phyloP scores from a whole-genome alignment of 2,113 vertebrate species.

The Cyrtonyx montezumae region DNA sequence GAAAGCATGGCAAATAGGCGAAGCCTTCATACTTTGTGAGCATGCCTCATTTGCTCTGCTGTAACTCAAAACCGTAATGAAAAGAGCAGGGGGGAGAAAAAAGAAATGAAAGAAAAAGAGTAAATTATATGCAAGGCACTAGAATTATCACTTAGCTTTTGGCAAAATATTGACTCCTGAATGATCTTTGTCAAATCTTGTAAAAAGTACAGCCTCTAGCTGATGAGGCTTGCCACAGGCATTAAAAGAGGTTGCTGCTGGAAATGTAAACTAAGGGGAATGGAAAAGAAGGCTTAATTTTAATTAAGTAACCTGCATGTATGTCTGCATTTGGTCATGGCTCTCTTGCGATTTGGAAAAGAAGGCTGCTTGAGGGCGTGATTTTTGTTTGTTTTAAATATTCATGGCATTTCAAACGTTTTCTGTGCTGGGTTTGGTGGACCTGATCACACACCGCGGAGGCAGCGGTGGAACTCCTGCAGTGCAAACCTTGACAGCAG shows the following conservation, averaged over 20 bases:
- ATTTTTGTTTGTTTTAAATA: slow-evolving; percentile 46
- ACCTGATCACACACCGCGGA: not conserved
- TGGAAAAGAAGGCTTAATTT: not conserved
- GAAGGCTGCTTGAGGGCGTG: not conserved
- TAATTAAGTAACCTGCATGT: slow-evolving; percentile 36
- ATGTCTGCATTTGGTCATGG: not conserved
- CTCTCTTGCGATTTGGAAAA: not conserved
- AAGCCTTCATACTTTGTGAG: slow-evolving; percentile 44
- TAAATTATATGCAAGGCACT: slow-evolving; percentile 58
- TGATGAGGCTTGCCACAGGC: slow-evolving; percentile 47
- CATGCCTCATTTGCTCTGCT: slow-evolving; percentile 69
- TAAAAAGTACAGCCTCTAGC: slow-evolving; percentile 37
- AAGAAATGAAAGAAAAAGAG: slow-evolving; percentile 21
- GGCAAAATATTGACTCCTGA: slow-evolving; percentile 66
- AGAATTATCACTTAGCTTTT: slow-evolving; percentile 67
- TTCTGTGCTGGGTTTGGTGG: not conserved
- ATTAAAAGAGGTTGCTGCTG: slow-evolving; percentile 31
- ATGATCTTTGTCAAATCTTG: slow-evolving; percentile 65
- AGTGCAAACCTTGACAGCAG: not conserved
- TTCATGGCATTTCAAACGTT: slow-evolving; percentile 5
- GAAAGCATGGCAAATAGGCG: not conserved
- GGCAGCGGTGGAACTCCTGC: not conserved
- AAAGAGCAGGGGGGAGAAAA: not conserved
- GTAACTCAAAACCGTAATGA: slow-evolving; percentile 45
- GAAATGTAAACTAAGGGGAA: not conserved